phyloP scores from a whole-genome alignment of 2,113 vertebrate species.

The Mystacornis crossleyi region DNA sequence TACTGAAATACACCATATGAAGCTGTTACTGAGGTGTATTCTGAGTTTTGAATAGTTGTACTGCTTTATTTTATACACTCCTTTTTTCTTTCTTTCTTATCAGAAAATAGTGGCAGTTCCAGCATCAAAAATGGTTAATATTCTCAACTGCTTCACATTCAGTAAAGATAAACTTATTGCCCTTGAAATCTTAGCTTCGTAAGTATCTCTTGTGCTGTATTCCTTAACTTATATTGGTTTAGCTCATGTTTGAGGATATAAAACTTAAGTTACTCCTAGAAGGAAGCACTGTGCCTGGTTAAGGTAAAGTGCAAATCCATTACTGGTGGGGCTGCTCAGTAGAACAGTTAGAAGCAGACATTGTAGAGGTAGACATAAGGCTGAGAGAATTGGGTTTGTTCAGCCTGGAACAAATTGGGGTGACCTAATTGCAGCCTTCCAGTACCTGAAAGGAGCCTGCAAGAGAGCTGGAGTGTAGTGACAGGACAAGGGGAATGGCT shows the following conservation, averaged over 20 bases:
- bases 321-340: background rate
- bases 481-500: background rate
- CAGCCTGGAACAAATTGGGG: background rate
- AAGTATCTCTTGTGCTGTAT: conserved; percentile 71
- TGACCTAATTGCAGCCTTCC: background rate
- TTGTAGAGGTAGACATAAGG: background rate
- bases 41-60: background rate
- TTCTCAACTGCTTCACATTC: conserved; percentile 97
- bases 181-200: conserved; percentile 94
- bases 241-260: background rate
- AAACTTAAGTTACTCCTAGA: background rate
- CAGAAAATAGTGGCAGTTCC: conserved; percentile 99
- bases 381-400: background rate
- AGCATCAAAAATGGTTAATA: conserved; percentile 93
- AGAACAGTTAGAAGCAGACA: background rate
- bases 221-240: background rate
- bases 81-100: conserved; percentile 44
- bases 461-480: background rate
- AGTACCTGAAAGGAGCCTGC: background rate
- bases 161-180: conserved; percentile 94
- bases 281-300: background rate
- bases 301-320: background rate
- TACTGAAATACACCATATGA: background rate
- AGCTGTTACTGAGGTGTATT: background rate
- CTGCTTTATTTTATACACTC: background rate